Conservation (phyloP, 1,140 invertebrate species). For the Diorhabda carinulata region DNA sequence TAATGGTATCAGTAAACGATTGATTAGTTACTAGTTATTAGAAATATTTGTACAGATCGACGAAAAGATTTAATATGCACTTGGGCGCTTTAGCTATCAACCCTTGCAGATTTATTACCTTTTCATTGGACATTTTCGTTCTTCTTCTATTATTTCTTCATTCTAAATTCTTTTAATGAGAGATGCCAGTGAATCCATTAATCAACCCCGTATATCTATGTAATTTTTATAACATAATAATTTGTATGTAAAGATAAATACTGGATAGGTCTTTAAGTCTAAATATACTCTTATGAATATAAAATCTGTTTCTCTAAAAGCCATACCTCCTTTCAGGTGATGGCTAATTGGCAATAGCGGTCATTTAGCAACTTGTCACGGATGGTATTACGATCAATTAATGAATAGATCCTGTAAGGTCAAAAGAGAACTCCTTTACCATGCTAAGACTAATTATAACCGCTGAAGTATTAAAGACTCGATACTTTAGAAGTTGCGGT, state of each 20-base stretch:
- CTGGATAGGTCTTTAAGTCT: neutral
- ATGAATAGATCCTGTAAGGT: constrained; percentile 41
- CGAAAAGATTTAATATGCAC: no score
- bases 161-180: no score
- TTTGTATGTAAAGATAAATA: neutral
- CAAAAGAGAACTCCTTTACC: constrained; percentile 40
- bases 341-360: constrained; percentile 27
- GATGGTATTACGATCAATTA: constrained; percentile 38
- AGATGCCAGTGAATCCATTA: no score
- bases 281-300: constrained; percentile 1
- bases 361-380: constrained; percentile 40
- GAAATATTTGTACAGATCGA: no score
- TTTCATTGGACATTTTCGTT: no score
- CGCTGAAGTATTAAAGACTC: constrained; percentile 37
- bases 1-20: no score
- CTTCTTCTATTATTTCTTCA: no score
- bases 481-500: constrained; percentile 40
- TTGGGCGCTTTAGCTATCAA: no score
- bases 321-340: constrained; percentile 24
- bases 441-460: constrained; percentile 40
- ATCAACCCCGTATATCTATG: no score
- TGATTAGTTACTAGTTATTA: no score
- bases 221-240: no score
- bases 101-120: no score
- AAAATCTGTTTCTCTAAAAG: neutral